A percentile compares a stretch with the other conserved stretches of the same genome.
Evolutionary conservation across 2,113 vertebrate species (phyloP).

Genomic region (Cariama cristata): DNA sequence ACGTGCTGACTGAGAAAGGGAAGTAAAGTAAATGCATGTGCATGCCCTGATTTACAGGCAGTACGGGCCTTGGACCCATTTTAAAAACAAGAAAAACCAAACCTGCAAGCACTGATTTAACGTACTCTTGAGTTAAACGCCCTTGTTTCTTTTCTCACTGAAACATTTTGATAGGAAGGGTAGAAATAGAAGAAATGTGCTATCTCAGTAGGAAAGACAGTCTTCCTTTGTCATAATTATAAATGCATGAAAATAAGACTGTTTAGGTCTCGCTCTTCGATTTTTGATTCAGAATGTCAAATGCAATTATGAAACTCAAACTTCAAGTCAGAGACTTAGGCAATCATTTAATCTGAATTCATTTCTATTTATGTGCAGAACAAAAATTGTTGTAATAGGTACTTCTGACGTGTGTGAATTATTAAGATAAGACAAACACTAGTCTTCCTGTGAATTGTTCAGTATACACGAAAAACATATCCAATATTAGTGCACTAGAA

Average conservation of each 20-base stretch:
- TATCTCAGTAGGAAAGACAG: neutral
- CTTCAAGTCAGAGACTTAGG: neutral
- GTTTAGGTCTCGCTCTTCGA: neutral
- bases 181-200: neutral
- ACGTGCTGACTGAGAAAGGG: neutral
- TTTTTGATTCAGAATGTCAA: conserved; percentile 5
- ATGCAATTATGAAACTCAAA: conserved; percentile 9
- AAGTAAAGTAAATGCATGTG: neutral
- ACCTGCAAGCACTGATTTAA: neutral
- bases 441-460: neutral
- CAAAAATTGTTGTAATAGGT: neutral
- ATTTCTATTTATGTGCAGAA: neutral
- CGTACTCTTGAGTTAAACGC: neutral
- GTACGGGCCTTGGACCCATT: neutral
- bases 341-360: neutral
- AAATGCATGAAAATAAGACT: neutral
- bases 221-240: neutral
- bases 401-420: neutral
- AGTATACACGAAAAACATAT: neutral
- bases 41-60: neutral
- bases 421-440: neutral
- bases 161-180: neutral
- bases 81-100: neutral
- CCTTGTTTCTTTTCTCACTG: neutral
- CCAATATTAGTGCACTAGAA: neutral